phyloP scores from a whole-genome alignment of 2,797 vertebrate genomes.

The Hephaestus fuliginosus region DNA sequence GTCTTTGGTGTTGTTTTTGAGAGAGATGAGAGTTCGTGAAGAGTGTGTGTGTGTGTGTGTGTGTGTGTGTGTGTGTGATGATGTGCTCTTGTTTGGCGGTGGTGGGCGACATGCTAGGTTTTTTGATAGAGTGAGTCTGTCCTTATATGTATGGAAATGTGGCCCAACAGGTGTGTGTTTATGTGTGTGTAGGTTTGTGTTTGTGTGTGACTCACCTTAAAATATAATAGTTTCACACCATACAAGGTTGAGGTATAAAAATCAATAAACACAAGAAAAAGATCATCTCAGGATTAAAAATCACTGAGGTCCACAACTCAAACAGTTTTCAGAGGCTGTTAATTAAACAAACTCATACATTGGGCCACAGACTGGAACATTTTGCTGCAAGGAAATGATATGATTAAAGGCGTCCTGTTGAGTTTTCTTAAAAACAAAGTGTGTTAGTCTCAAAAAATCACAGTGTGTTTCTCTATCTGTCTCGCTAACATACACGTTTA shows the following conservation, averaged over 20 bases:
- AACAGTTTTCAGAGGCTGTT: background rate
- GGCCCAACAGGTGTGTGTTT: background rate
- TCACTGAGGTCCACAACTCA: background rate
- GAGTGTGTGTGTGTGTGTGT: constrained; percentile 3
- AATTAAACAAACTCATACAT: background rate
- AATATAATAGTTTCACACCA: background rate
- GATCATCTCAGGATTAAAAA: no score
- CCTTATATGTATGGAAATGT: constrained; percentile 18
- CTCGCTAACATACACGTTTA: no score
- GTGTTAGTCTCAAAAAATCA: background rate
- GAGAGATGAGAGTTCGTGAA: constrained; percentile 10
- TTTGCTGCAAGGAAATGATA: background rate
- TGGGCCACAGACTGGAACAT: no score
- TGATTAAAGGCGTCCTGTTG: background rate
- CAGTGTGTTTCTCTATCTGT: no score
- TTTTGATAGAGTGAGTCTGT: constrained; percentile 3
- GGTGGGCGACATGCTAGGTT: constrained; percentile 5
- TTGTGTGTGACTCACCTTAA: constrained; percentile 18
- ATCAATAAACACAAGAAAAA: background rate
- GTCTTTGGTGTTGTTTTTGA: constrained; percentile 26
- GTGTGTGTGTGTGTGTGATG: background rate
- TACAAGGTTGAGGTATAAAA: background rate
- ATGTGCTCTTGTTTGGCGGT: background rate
- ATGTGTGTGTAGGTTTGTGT: constrained; percentile 3
- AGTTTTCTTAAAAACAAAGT: no score